phyloP scores from a whole-genome alignment of 2,888 invertebrate species.

The Drosophila siamana region DNA sequence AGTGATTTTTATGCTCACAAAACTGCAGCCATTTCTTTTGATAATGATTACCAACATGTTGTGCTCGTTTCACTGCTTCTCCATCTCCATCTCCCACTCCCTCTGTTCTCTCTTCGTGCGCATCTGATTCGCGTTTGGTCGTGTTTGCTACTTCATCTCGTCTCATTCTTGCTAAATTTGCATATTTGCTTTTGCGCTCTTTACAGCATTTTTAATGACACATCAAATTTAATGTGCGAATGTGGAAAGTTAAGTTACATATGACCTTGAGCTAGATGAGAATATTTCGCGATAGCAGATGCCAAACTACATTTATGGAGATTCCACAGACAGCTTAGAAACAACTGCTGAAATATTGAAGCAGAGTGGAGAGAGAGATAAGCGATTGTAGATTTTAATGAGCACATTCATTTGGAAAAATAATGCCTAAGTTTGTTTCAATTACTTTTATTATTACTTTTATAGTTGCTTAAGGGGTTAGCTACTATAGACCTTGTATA shows the following conservation, averaged over 20 bases:
- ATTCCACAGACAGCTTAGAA: neutral
- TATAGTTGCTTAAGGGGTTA: too few species aligned
- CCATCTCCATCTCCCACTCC: neutral
- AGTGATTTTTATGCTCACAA: conserved; percentile 52
- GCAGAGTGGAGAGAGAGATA: neutral
- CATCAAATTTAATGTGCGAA: conserved; percentile 61
- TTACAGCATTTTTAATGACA: conserved; percentile 66
- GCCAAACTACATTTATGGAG: conserved; percentile 7
- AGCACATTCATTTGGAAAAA: conserved; percentile 1
- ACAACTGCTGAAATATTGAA: neutral
- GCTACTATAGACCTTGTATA: too few species aligned
- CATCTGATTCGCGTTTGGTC: too few species aligned
- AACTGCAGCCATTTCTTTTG: conserved; percentile 55
- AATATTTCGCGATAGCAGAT: conserved; percentile 10
- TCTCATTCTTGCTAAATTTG: conserved; percentile 32
- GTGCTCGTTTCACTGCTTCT: conserved; percentile 6
- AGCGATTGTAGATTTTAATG: neutral
- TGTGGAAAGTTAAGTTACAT: conserved; percentile 26
- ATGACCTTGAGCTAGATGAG: conserved; percentile 61
- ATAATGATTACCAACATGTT: conserved; percentile 55
- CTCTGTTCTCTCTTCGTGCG: conserved; percentile 1
- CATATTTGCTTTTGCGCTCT: conserved; percentile 48
- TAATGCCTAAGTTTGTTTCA: neutral
- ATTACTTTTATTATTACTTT: too few species aligned
- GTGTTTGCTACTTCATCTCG: neutral